Evolutionary conservation across 2,888 invertebrate species (phyloP).

Genomic region (Alsophila aescularia): DNA sequence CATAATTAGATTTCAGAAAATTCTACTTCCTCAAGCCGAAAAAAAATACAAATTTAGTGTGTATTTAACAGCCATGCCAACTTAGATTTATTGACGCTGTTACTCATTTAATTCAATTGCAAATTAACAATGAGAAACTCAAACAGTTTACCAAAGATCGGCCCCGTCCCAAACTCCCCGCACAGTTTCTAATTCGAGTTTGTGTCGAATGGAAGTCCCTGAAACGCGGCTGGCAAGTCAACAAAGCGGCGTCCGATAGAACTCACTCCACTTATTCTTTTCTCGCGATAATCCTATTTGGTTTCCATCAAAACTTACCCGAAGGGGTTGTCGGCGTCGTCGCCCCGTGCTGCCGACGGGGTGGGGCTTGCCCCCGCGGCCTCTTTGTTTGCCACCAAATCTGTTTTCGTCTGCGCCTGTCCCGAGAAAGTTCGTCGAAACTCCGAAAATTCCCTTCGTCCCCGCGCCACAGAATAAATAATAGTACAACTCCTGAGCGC

Average conservation of each 20-base stretch:
- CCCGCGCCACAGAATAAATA: too few species aligned
- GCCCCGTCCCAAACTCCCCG: conserved; percentile 34
- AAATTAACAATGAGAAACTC: conserved; percentile 46
- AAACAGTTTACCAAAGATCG: conserved; percentile 54
- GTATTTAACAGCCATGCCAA: conserved; percentile 8
- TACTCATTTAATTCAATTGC: conserved; percentile 39
- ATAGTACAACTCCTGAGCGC: too few species aligned
- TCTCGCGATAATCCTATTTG: conserved; percentile 79
- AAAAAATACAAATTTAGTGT: conserved; percentile 1
- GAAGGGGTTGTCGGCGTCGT: conserved; percentile 62
- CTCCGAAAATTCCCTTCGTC: conserved; percentile 63
- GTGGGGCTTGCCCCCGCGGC: conserved; percentile 33
- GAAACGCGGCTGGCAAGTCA: conserved; percentile 46
- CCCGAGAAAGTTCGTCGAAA: conserved; percentile 70
- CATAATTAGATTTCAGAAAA: too few species aligned
- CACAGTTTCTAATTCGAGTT: conserved; percentile 40
- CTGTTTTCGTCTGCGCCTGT: conserved; percentile 73
- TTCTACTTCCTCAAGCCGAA: too few species aligned
- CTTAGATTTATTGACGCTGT: conserved; percentile 26
- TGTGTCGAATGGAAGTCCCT: conserved; percentile 33
- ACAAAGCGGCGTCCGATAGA: conserved; percentile 61
- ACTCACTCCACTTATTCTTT: conserved; percentile 75
- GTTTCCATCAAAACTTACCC: conserved; percentile 81
- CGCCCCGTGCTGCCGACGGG: conserved; percentile 35
- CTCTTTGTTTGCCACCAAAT: conserved; percentile 78